Evolutionary conservation across 2,888 invertebrate genomes (phyloP).

Genomic region (Tetramorium bicarinatum): DNA sequence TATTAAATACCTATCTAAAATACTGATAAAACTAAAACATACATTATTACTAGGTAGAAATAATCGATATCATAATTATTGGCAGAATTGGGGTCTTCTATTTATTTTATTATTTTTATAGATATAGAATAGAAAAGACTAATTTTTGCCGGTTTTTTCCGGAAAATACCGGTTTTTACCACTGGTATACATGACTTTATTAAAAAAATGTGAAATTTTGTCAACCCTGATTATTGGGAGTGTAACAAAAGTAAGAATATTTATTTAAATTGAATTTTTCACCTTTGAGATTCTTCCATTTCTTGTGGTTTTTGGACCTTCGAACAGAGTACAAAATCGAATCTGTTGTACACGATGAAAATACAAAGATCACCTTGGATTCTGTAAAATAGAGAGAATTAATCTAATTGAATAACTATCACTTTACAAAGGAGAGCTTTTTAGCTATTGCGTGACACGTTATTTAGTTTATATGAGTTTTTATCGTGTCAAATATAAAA

Average conservation of each 20-base stretch:
- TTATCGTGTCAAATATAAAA: not conserved
- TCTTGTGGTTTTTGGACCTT: constrained; percentile 57
- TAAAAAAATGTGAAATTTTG: no score
- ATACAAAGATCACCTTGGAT: constrained; percentile 81
- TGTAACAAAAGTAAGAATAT: not conserved
- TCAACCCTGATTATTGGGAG: no score
- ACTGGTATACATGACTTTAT: no score
- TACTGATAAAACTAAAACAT: not conserved
- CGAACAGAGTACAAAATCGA: constrained; percentile 51
- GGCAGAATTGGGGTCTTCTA: no score
- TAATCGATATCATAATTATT: constrained; percentile 15
- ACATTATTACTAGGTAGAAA: not conserved
- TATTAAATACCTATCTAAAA: not conserved
- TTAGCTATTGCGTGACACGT: not conserved
- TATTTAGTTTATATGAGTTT: not conserved
- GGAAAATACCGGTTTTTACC: no score
- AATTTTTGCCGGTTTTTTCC: no score
- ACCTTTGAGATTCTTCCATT: constrained; percentile 83
- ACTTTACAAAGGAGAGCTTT: not conserved
- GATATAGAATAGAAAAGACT: no score
- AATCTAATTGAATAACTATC: constrained; percentile 7
- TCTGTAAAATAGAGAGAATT: constrained; percentile 69
- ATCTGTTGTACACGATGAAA: constrained; percentile 45
- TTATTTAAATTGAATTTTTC: constrained; percentile 45
- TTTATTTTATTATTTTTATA: no score